These are phyloP conservation scores for Spondyliosoma cantharus DNA, from an alignment of 2,797 vertebrate genomes.

Conservation along the genomic window DNA sequence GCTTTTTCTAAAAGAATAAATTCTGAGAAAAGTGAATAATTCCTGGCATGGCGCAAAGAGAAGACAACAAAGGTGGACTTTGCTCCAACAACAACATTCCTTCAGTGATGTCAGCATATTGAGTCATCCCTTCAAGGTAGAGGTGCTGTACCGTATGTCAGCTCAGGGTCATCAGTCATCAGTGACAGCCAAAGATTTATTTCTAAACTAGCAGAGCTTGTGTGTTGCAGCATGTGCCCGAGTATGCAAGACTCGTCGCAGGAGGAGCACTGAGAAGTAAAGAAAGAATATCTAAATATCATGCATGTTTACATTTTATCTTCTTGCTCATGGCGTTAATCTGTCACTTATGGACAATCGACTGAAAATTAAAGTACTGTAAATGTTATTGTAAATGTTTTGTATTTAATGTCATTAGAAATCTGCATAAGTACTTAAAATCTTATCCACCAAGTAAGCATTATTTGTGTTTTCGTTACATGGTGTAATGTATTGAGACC, in stretches of 20 bases:
- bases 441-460: no score
- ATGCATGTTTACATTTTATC: background rate
- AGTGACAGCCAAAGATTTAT: constrained; percentile 25
- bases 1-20: background rate
- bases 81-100: background rate
- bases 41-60: background rate
- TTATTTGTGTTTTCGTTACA: no score
- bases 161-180: constrained; percentile 27
- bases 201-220: constrained; percentile 7
- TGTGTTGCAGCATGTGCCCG: background rate
- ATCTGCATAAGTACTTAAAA: no score
- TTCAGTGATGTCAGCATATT: background rate
- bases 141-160: constrained; percentile 3
- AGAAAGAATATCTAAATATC: background rate
- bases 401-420: no score
- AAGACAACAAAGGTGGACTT: background rate
- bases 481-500: no score
- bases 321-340: background rate
- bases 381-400: no score
- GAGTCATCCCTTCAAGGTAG: background rate
- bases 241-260: background rate
- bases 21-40: background rate
- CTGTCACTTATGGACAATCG: constrained; percentile 3
- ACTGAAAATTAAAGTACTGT: no score
- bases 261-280: background rate